phyloP scores from a whole-genome alignment of 2,797 vertebrate genomes.

The Cirrhinus molitorella region DNA sequence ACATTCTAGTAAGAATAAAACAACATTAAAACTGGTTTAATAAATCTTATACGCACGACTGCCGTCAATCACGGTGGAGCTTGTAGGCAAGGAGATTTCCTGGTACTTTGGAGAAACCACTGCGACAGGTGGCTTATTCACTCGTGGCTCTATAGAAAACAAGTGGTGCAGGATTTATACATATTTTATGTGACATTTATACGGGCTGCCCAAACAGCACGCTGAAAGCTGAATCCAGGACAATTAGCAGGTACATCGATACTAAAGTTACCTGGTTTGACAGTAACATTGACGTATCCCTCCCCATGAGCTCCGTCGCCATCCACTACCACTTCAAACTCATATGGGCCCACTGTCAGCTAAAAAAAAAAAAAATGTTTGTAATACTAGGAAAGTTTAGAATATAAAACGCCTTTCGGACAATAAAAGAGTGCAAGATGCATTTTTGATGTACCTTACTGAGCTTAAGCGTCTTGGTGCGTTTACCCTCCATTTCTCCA shows the following conservation, averaged over 20 bases:
- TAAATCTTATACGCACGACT: conserved; percentile 86
- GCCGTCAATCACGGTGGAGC: conserved; percentile 96
- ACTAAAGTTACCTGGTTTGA: conserved; percentile 88
- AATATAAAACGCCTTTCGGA: background rate
- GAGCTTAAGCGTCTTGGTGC: conserved; percentile 87
- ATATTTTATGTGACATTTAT: conserved; percentile 17
- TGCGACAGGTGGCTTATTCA: conserved; percentile 94
- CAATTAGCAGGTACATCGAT: background rate
- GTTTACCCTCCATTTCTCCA: conserved; percentile 93
- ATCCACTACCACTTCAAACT: conserved; percentile 90
- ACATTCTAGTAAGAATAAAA: background rate
- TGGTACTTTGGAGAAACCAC: conserved; percentile 92
- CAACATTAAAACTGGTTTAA: background rate
- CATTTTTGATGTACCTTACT: conserved; percentile 84
- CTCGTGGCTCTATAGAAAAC: conserved; percentile 85
- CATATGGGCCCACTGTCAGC: conserved; percentile 95
- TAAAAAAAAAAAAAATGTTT: conserved; percentile 64
- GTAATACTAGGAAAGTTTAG: background rate
- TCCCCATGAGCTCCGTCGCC: conserved; percentile 87
- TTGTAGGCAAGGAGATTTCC: conserved; percentile 95
- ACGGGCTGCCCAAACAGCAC: background rate
- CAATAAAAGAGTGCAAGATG: background rate
- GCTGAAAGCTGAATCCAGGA: background rate
- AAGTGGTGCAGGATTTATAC: background rate
- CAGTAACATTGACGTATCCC: conserved; percentile 95